Evolutionary conservation across 1,140 invertebrate genomes (phyloP).

Genomic region (Neotoxoptera formosana): DNA sequence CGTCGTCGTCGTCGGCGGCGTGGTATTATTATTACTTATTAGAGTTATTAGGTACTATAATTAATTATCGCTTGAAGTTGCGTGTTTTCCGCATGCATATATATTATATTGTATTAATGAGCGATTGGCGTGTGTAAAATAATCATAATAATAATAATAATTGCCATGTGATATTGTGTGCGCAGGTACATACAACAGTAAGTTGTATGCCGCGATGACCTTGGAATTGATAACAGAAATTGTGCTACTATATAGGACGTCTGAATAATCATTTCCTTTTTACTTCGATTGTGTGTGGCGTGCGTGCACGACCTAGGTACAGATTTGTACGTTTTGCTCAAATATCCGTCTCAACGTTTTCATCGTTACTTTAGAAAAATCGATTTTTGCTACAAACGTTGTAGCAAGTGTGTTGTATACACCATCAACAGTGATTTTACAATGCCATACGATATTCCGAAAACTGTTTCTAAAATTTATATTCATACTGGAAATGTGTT

Average conservation of each 20-base stretch:
- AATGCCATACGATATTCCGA: slow-evolving; percentile 58
- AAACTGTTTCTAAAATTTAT: slow-evolving; percentile 62
- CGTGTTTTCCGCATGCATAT: neutral
- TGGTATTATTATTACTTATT: neutral
- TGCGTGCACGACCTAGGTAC: neutral
- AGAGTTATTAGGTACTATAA: neutral
- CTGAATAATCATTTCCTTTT: neutral
- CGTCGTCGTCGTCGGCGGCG: neutral
- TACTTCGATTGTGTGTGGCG: neutral
- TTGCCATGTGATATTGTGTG: neutral
- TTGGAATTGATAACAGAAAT: slow-evolving; percentile 43
- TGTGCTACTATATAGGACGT: neutral
- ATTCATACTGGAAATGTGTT: slow-evolving; percentile 89
- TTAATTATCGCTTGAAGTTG: neutral
- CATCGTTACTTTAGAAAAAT: neutral
- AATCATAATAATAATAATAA: neutral
- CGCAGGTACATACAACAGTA: neutral
- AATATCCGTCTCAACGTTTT: neutral
- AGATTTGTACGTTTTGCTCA: neutral
- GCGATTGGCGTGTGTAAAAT: neutral
- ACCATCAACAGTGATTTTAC: slow-evolving; percentile 5
- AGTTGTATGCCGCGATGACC: slow-evolving; percentile 42
- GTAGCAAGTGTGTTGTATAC: neutral
- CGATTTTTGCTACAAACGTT: neutral
- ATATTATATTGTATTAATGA: neutral